Base-by-base conservation (phyloP, 2,888 invertebrate species). In the Myathropa florea region DNA sequence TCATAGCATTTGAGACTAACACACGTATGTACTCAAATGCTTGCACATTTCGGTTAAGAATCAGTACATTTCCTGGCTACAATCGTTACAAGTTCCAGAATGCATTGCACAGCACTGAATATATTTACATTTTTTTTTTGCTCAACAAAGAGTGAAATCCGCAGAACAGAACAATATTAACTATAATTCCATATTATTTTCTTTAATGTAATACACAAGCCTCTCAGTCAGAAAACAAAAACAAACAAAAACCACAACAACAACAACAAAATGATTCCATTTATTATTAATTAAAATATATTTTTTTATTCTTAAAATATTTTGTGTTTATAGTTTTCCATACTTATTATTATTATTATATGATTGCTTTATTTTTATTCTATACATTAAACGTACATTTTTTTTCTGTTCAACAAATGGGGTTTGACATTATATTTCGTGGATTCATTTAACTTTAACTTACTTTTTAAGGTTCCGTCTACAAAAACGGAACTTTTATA, bases 281-380 rank as follows among this genome's bases (percentile, higher is more conserved):
- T 86, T 86, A 86, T 86, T 83, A 83, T n/a, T 83, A 75, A 86
- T 71, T 85, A 82, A 85, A 80, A 68, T 85, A 85, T 81, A 81
- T 77, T 82, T 84, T 57, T 85, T 64, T 85, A 77, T 82, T 70
- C 68, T 70, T 82, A 78, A 86, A 68, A 39, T 65, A 82, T 82
- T 77, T 77, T 82, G 23, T 83, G 68, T 83, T 73, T 85, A 39
- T 82, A 72, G 33, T 76, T 72, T 78, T 76, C n/a, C n/a, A 81
- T 80, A 61, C 68, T 78, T 68, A 59, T 82, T 72, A 10, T 55
- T 59, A 55, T 63, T 64, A 71, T 59, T 46, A 39, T 75, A 61
- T 61, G 39, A 46, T 64, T 72, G 10, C 26, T 64, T 72, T 72
- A 46, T 61, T 70, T 70, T 68, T 70, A 57, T 60, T 77, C 65